Evolutionary conservation across 2,113 vertebrate genomes (phyloP), one percentile per base, ranked within the genome.

Genomic region (Zosterops borbonicus): DNA sequence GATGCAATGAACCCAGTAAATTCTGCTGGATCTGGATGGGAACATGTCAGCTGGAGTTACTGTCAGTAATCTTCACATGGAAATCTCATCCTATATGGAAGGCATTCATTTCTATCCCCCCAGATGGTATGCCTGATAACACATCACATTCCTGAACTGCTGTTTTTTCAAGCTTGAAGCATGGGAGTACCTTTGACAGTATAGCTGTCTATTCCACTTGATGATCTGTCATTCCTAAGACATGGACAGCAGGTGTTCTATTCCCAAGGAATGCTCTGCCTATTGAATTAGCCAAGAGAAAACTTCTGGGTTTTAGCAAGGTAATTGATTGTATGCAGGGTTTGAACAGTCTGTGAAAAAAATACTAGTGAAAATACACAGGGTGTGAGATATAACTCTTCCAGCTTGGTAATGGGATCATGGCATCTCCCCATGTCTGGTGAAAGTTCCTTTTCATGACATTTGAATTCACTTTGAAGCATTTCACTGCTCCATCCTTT

Each of bases 141-240:
- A 76, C 58, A 71, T 37, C 59, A 64, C 67, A 13, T 84, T 94
- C 25, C 62, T 89, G 52, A 87, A 65, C 41, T 64, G 42, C 76
- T 93, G 80, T 33, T 59, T 83, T 91, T 82, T 83, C 71, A 82
- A 70, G 60, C 91, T 81, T 91, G 89, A 75, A 81, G 75, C 29
- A 19, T 53, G 58, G n/a, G 49, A 58, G 53, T 60, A 49, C 41
- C 41, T 92, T 68, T 87, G 81, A 69, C 81, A 91, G 49, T 37
- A 27, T 23, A 79, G 59, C 83, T 95, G 83, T 92, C 87, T 92
- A 53, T 78, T 94, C 63, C 71, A 74, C 83, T 95, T 92, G 88
- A 44, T 5, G n/a, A 29, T 74, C 59, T 92, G 85, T 94, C 83
- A 70, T 83, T 95, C 71, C 81, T 73, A 35, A 91, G 89, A 56